A percentile compares a stretch with the other conserved stretches of the same genome.
phyloP scores from a whole-genome alignment of 2,113 vertebrate species.

The Oreochromis aureus region DNA sequence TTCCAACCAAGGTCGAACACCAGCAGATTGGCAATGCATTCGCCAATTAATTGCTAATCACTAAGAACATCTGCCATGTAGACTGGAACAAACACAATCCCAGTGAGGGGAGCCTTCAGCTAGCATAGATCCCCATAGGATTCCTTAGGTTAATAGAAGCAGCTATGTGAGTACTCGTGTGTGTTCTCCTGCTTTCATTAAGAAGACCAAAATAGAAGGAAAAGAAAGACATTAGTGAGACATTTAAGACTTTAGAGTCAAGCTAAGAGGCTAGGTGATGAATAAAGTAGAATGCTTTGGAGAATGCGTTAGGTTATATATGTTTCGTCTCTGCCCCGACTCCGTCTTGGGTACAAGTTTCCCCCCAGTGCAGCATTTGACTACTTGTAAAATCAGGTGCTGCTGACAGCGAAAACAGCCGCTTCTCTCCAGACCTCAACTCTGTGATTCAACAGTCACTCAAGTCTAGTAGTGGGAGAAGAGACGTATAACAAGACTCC shows the following conservation, averaged over 20 bases:
- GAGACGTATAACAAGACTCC: constrained; percentile 44
- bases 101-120: constrained; percentile 36
- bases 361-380: not conserved
- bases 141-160: constrained; percentile 51
- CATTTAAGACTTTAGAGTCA: not conserved
- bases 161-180: not conserved
- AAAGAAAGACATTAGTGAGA: constrained; percentile 14
- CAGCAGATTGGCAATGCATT: constrained; percentile 46
- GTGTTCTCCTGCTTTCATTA: not conserved
- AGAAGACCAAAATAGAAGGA: not conserved
- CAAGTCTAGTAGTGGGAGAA: constrained; percentile 24
- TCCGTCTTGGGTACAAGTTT: constrained; percentile 12
- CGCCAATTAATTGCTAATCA: constrained; percentile 64
- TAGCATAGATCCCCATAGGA: constrained; percentile 42
- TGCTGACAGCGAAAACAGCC: constrained; percentile 37
- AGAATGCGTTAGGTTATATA: not conserved
- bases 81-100: constrained; percentile 57
- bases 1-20: constrained; percentile 41
- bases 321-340: not conserved
- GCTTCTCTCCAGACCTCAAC: constrained; percentile 7
- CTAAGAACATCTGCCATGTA: constrained; percentile 61
- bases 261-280: not conserved
- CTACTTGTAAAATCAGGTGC: constrained; percentile 42
- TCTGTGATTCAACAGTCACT: constrained; percentile 52
- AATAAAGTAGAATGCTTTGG: not conserved